These are phyloP conservation scores for Denticeps clupeoides DNA, from an alignment of 2,797 vertebrate genomes.

Conservation along the genomic window DNA sequence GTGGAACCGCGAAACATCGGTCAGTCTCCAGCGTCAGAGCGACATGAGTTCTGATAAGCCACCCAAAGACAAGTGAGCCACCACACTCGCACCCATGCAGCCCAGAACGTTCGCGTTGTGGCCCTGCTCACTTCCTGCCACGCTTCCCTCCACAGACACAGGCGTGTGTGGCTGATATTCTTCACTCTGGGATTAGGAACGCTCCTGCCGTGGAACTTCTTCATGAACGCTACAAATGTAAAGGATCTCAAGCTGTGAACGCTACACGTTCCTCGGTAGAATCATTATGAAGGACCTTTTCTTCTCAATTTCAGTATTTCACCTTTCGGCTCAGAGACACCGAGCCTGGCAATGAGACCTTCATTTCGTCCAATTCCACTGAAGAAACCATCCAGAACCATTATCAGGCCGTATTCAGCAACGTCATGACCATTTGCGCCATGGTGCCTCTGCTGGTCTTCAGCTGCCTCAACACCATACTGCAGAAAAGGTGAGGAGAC, in stretches of 20 bases:
- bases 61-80: slow-evolving; percentile 30
- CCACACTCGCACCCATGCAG: too few species aligned
- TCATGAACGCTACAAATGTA: slow-evolving; percentile 80
- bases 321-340: accelerated
- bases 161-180: slow-evolving; percentile 76
- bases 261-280: neutral
- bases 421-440: slow-evolving; percentile 79
- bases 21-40: too few species aligned
- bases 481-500: slow-evolving; percentile 65
- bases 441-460: slow-evolving; percentile 80
- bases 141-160: slow-evolving; percentile 48
- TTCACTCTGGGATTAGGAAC: slow-evolving; percentile 79
- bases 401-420: slow-evolving; percentile 68
- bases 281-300: too few species aligned
- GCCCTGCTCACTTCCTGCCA: neutral
- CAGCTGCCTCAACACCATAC: slow-evolving; percentile 79
- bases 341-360: neutral
- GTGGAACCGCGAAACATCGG: too few species aligned
- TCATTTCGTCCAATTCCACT: neutral
- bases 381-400: neutral
- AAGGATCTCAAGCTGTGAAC: neutral
- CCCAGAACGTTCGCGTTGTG: too few species aligned
- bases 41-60: too few species aligned
- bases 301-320: too few species aligned
- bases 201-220: slow-evolving; percentile 90